Conservation (phyloP, 2,888 invertebrate genomes). For the Cosmopolites sordidus region DNA sequence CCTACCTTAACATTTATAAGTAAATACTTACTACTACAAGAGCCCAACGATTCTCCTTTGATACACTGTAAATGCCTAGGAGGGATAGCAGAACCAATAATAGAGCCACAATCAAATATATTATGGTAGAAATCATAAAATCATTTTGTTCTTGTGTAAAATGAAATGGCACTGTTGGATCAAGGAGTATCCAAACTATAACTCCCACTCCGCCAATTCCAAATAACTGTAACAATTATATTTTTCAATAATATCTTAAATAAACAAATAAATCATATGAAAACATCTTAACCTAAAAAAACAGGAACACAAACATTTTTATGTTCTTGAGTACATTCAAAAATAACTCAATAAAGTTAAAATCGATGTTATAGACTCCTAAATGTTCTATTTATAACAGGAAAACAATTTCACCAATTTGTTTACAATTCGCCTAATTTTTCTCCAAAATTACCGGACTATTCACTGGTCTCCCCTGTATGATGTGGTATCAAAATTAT, state of each 20-base stretch:
- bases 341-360: too few species aligned
- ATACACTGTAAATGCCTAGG: slow-evolving; percentile 79
- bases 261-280: neutral
- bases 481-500: slow-evolving; percentile 25
- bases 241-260: neutral
- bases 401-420: too few species aligned
- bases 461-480: slow-evolving; percentile 12
- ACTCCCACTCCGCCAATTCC: slow-evolving; percentile 66
- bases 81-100: slow-evolving; percentile 71
- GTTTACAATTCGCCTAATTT: too few species aligned
- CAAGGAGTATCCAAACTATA: slow-evolving; percentile 74
- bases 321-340: too few species aligned
- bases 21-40: slow-evolving; percentile 60
- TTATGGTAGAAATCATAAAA: slow-evolving; percentile 66
- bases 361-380: too few species aligned
- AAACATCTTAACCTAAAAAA: too few species aligned
- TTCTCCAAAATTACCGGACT: slow-evolving; percentile 8
- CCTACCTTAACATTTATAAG: too few species aligned
- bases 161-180: slow-evolving; percentile 68
- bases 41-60: slow-evolving; percentile 72
- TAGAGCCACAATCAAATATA: slow-evolving; percentile 67
- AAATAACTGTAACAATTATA: slow-evolving; percentile 54
- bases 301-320: too few species aligned
- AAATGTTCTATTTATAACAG: too few species aligned
- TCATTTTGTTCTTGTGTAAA: slow-evolving; percentile 61